phyloP scores from a whole-genome alignment of 1,140 invertebrate genomes.

The Cotesia typhae region DNA sequence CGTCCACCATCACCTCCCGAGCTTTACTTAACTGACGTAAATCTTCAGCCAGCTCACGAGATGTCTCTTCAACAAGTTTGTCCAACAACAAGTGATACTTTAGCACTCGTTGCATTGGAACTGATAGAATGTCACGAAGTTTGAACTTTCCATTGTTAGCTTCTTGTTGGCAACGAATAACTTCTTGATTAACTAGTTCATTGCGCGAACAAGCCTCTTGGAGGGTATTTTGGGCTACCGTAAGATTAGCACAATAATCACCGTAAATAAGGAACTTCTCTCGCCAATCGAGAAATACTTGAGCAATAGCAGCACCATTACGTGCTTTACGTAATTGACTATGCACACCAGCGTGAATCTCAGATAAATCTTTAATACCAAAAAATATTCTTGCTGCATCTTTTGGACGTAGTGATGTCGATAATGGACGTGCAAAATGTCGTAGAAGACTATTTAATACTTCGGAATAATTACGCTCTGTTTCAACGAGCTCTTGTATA shows the following conservation, averaged over 20 bases:
- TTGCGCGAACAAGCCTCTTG: conserved; percentile 77
- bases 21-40: conserved; percentile 83
- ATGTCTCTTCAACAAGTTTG: conserved; percentile 92
- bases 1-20: conserved; percentile 96
- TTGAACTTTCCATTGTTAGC: conserved; percentile 96
- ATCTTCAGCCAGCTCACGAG: conserved; percentile 82
- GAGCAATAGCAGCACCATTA: conserved; percentile 61
- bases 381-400: conserved; percentile 86
- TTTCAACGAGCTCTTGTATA: conserved; percentile 94
- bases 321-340: conserved; percentile 78
- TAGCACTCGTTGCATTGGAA: conserved; percentile 97
- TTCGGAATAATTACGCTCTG: conserved; percentile 96
- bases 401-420: conserved; percentile 74
- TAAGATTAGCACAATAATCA: conserved; percentile 93
- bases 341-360: conserved; percentile 87
- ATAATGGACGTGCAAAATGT: conserved; percentile 83
- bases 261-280: conserved; percentile 93
- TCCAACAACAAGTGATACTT: conserved; percentile 95
- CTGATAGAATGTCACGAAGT: conserved; percentile 91
- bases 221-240: conserved; percentile 79
- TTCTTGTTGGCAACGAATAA: conserved; percentile 85
- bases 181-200: conserved; percentile 68
- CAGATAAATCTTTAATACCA: conserved; percentile 87
- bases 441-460: conserved; percentile 88
- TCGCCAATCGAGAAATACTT: conserved; percentile 89